Evolutionary conservation across 2,797 vertebrate species (phyloP).

Genomic region (Buceros bicornis): DNA sequence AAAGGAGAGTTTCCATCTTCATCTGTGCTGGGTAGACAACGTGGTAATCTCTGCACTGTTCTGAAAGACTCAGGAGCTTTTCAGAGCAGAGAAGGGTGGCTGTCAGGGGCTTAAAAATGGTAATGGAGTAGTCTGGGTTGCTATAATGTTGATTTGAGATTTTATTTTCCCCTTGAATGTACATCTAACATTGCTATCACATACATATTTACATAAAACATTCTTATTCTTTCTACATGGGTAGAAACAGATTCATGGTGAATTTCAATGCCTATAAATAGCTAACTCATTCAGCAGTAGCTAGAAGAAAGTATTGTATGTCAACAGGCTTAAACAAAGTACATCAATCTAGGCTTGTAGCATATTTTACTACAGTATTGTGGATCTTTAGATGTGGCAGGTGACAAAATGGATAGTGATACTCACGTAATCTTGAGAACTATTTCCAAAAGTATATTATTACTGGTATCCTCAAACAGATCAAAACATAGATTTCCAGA

Average conservation of each 20-base stretch:
- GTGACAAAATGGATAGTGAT: conserved; percentile 55
- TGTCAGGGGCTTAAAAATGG: neutral
- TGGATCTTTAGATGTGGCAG: conserved; percentile 44
- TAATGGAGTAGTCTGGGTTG: neutral
- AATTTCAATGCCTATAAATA: conserved; percentile 69
- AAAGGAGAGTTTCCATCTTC: neutral
- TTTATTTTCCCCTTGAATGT: neutral
- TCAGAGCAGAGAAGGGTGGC: neutral
- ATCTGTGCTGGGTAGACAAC: neutral
- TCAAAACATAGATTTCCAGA: conserved; percentile 38
- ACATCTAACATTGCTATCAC: neutral
- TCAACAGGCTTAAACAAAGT: conserved; percentile 56
- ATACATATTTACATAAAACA: neutral
- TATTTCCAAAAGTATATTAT: conserved; percentile 48
- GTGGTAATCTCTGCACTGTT: neutral
- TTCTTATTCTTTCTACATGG: conserved; percentile 51
- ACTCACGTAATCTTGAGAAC: conserved; percentile 37
- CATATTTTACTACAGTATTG: conserved; percentile 31
- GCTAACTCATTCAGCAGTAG: conserved; percentile 54
- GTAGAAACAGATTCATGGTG: conserved; percentile 56
- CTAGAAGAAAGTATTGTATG: conserved; percentile 64
- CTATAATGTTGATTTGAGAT: neutral
- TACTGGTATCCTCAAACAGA: conserved; percentile 38
- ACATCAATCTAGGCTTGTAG: conserved; percentile 7
- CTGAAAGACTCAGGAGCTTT: neutral